These are phyloP conservation scores for Tachina fera DNA, from an alignment of 2,888 invertebrate genomes.

Conservation along the genomic window DNA sequence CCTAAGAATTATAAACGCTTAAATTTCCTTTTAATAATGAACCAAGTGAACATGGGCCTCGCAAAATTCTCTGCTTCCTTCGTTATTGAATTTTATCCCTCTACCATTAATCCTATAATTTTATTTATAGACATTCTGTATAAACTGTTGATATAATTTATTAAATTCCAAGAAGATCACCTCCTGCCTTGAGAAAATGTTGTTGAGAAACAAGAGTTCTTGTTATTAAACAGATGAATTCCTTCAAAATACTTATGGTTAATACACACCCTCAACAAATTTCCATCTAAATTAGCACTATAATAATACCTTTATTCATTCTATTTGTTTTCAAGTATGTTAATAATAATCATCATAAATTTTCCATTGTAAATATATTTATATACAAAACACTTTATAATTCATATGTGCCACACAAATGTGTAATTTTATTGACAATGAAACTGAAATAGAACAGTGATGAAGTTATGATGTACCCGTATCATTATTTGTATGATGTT, in stretches of 20 bases:
- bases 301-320: neutral
- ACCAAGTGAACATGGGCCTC: too few relatives aligned
- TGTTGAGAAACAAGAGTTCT: neutral
- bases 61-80: too few relatives aligned
- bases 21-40: too few relatives aligned
- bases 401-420: neutral
- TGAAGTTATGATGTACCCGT: constrained; percentile 2
- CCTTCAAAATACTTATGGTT: neutral
- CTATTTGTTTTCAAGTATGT: neutral
- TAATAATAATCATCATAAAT: neutral
- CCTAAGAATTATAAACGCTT: too few relatives aligned
- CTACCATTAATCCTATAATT: too few relatives aligned
- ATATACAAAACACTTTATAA: neutral
- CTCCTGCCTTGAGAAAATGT: too few relatives aligned
- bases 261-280: neutral
- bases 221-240: neutral
- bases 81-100: too few relatives aligned
- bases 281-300: neutral
- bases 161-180: too few relatives aligned
- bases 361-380: neutral
- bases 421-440: constrained; percentile 31
- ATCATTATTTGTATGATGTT: neutral
- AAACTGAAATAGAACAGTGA: constrained; percentile 10
- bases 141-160: too few relatives aligned
- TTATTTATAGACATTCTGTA: too few relatives aligned